These are phyloP conservation scores for Coecobrya sp. DNA, from an alignment of 2,888 invertebrate species.

Conservation along the genomic window DNA sequence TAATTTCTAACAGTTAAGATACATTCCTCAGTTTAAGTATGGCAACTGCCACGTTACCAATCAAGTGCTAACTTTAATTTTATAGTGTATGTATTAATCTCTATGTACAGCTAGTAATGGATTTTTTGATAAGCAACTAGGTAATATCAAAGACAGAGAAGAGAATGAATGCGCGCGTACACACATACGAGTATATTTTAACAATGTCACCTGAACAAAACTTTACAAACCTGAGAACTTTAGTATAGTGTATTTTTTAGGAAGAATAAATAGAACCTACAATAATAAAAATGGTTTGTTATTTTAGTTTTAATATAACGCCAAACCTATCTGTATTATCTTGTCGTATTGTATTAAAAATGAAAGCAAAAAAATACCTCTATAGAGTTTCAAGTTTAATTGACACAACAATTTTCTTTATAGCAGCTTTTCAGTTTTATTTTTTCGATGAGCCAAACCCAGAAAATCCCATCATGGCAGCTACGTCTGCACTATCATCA, in stretches of 20 bases:
- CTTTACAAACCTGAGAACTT: neutral
- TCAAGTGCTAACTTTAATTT: slow-evolving; percentile 37
- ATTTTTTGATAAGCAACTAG: no score
- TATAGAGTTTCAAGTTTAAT: neutral
- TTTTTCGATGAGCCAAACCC: slow-evolving; percentile 96
- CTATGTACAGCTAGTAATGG: neutral
- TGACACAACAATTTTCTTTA: neutral
- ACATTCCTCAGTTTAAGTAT: neutral
- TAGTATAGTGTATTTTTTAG: slow-evolving; percentile 40
- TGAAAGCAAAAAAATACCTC: slow-evolving; percentile 21
- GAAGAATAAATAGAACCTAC: slow-evolving; percentile 43
- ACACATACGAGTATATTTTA: neutral
- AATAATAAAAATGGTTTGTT: slow-evolving; percentile 52
- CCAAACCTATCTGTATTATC: slow-evolving; percentile 28
- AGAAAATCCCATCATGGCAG: slow-evolving; percentile 98
- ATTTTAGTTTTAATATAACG: slow-evolving; percentile 56
- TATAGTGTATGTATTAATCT: neutral
- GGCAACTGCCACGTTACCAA: slow-evolving; percentile 51
- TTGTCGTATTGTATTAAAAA: slow-evolving; percentile 48
- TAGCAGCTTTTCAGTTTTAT: no score
- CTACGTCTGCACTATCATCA: slow-evolving; percentile 91
- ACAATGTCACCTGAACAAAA: neutral
- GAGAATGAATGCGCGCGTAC: no score
- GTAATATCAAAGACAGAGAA: neutral
- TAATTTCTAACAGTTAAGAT: no score